Conservation (phyloP, 1,140 invertebrate species). For the Bombus confusus region DNA sequence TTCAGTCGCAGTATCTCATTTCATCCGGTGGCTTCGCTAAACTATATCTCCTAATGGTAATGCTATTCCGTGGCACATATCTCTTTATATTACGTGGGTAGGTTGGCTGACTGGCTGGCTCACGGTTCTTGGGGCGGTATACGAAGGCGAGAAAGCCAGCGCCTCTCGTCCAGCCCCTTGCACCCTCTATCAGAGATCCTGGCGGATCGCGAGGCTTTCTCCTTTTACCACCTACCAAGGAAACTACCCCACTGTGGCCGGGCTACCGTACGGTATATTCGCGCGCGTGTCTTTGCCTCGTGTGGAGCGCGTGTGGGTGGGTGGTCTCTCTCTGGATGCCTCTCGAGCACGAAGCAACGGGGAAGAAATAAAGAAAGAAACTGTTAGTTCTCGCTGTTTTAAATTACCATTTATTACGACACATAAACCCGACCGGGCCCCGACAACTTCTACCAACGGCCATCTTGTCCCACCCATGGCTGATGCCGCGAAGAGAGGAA, state of each 20-base stretch:
- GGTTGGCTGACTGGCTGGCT: conserved; percentile 71
- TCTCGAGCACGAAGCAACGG: conserved; percentile 61
- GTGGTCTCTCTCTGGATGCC: conserved; percentile 27
- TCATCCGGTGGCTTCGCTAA: conserved; percentile 81
- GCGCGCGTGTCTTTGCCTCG: too few species aligned
- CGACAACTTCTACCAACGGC: conserved; percentile 75
- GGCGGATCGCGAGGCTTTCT: conserved; percentile 12
- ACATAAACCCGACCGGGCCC: conserved; percentile 78
- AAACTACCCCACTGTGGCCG: conserved; percentile 53
- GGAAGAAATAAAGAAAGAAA: conserved; percentile 82
- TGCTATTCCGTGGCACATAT: conserved; percentile 81
- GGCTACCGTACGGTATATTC: too few species aligned
- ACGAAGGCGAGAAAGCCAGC: conserved; percentile 61
- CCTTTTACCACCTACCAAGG: conserved; percentile 58
- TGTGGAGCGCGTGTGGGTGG: conserved; percentile 7
- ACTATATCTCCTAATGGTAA: conserved; percentile 83
- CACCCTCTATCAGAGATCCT: conserved; percentile 16
- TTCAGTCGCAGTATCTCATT: conserved; percentile 83
- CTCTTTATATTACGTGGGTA: conserved; percentile 81
- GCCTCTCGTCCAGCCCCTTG: conserved; percentile 52
- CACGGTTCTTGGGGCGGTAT: conserved; percentile 71
- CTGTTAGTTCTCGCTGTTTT: conserved; percentile 83
- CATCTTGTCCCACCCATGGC: conserved; percentile 78
- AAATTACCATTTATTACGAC: conserved; percentile 84
- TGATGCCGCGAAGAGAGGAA: conserved; percentile 10